Evolutionary conservation across 2,797 vertebrate genomes (phyloP), one percentile per base, ranked within the genome.

Genomic region (Gambelia wislizenii): DNA sequence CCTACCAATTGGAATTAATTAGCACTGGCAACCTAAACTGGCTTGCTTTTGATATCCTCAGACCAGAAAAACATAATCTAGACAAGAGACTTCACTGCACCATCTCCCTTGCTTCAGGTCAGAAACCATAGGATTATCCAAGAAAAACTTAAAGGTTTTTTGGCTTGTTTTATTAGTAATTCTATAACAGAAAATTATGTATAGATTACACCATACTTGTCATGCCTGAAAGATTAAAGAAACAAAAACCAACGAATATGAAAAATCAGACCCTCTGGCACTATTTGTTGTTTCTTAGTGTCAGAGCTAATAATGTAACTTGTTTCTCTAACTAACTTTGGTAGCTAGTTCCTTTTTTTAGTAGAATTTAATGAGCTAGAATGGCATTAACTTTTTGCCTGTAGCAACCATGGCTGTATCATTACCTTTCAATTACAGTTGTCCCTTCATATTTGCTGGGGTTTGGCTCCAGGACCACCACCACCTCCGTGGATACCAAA

Each of bases 211-310:
- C 86, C 33, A 86, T 2, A 85, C 18, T 10, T 42, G 25, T 89
- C 56, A 87, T 42, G n/a, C 27, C 30, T n/a, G 4, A 33, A 59
- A 81, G 61, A 83, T 44, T 59, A 75, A 69, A 91, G 59, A 0
- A 92, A 67, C 27, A 94, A 25, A 85, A 18, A 10, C 1, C 79
- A 89, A 39, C 87, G 42, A 67, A 44, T 89, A 77, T 87, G 61
- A 87, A 82, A 47, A 74, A 44, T 3, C 1, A 84, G 87, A 88
- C 64, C 44, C 42, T 79, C 0, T 91, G 33, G 5, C 36, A 91
- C 86, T 25, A 3, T 1, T 88, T 74, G 89, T 42, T 59, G 49
- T 10, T 0, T 7, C 2, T 59, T 12, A 44, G 0, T 13, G 27
- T 30, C 30, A 67, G 10, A 33, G 30, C 30, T 67, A 67, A 33